Percentiles rank a stretch among this genome's conserved stretches.
Evolutionary conservation across 2,888 invertebrate species (phyloP).

Genomic region (Zonitis immaculata): DNA sequence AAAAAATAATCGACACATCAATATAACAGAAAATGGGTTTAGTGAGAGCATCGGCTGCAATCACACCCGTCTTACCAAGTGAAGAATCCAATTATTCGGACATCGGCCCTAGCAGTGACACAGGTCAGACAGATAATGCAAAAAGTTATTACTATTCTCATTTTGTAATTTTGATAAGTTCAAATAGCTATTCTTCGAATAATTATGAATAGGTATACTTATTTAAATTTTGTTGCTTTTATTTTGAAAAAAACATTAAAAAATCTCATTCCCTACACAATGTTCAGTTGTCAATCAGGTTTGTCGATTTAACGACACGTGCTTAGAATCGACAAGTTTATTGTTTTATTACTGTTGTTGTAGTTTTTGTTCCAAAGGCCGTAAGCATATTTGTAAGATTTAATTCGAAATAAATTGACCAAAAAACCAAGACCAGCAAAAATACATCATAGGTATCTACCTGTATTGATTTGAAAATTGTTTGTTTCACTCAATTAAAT

Average conservation of each 20-base stretch:
- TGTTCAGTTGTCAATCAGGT: not conserved
- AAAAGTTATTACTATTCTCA: too few relatives aligned
- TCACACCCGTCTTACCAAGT: slow-evolving; percentile 30
- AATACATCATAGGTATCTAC: too few relatives aligned
- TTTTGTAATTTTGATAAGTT: too few relatives aligned
- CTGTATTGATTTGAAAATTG: not conserved
- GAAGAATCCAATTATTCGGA: slow-evolving; percentile 34
- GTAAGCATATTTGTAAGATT: too few relatives aligned
- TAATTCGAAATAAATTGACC: too few relatives aligned
- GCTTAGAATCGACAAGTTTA: not conserved
- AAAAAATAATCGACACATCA: not conserved
- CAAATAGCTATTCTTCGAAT: too few relatives aligned
- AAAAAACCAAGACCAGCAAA: too few relatives aligned
- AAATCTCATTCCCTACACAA: not conserved
- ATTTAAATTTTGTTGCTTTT: too few relatives aligned
- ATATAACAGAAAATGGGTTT: slow-evolving; percentile 27
- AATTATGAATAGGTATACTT: too few relatives aligned
- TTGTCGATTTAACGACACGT: not conserved
- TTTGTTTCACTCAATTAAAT: not conserved
- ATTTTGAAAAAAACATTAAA: too few relatives aligned
- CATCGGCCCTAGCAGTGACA: slow-evolving; percentile 18
- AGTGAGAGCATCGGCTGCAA: slow-evolving; percentile 24
- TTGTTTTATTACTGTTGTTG: not conserved
- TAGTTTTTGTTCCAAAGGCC: not conserved
- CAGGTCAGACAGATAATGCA: slow-evolving; percentile 20